Conservation (phyloP, 1,140 invertebrate species). For the fruit fly (Drosophila melanogaster) region DNA sequence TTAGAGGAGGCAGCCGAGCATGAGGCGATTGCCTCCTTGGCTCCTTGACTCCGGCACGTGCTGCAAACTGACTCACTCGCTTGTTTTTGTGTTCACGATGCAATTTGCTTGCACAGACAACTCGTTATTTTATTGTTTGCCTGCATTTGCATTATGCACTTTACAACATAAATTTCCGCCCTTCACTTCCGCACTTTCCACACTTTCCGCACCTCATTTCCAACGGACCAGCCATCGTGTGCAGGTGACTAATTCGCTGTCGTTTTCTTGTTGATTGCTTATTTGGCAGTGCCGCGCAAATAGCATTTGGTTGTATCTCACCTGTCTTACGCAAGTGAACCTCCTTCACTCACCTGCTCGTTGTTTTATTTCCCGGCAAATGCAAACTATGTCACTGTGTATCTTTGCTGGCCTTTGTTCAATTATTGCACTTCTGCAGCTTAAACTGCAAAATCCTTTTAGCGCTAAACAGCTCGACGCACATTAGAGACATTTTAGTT, state of each 20-base stretch:
- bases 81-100: slow-evolving; percentile 47
- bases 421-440: slow-evolving; percentile 46
- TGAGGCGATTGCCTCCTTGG: slow-evolving; percentile 77
- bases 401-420: slow-evolving; percentile 38
- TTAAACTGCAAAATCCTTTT: slow-evolving; percentile 74
- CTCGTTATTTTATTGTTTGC: slow-evolving; percentile 82
- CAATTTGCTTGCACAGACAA: slow-evolving; percentile 76
- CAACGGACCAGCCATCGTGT: slow-evolving; percentile 2
- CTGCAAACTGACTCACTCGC: slow-evolving; percentile 26
- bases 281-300: slow-evolving; percentile 43
- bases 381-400: slow-evolving; percentile 40
- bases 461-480: slow-evolving; percentile 70
- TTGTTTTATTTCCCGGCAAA: slow-evolving; percentile 9
- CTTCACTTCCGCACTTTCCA: too few relatives aligned
- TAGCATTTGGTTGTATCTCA: slow-evolving; percentile 24
- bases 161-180: slow-evolving; percentile 40
- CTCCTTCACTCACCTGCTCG: background rate
- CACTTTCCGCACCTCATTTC: background rate
- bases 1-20: slow-evolving; percentile 68
- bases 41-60: slow-evolving; percentile 74
- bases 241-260: slow-evolving; percentile 36
- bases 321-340: slow-evolving; percentile 27
- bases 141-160: slow-evolving; percentile 38
- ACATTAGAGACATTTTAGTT: slow-evolving; percentile 62
- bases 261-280: slow-evolving; percentile 51